A percentile compares a stretch with the other conserved stretches of the same genome.
Evolutionary conservation across 2,888 invertebrate species (phyloP).

Genomic region (Acanthosepion pharaonis): DNA sequence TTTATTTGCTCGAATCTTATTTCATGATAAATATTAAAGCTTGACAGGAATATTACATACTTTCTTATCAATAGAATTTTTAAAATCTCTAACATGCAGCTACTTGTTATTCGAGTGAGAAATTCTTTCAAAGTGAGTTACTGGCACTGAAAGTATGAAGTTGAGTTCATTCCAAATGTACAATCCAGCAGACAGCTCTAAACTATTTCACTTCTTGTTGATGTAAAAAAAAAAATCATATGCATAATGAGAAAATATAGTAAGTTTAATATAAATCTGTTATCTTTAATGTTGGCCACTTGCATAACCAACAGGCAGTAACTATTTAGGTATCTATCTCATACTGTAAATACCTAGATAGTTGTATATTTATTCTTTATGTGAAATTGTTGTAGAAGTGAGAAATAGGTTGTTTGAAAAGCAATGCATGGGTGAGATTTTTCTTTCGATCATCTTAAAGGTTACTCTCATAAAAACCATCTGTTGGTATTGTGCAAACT

Average conservation of each 20-base stretch:
- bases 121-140: slow-evolving; percentile 6
- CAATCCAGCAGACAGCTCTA: background rate
- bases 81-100: no score
- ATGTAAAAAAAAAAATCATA: background rate
- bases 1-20: no score
- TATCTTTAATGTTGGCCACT: slow-evolving; percentile 24
- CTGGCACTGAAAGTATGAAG: background rate
- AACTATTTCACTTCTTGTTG: background rate
- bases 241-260: background rate
- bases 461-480: background rate
- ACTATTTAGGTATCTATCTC: background rate
- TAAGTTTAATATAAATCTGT: background rate
- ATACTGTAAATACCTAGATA: background rate
- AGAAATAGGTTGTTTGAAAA: background rate
- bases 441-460: background rate
- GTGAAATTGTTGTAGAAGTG: background rate
- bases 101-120: background rate
- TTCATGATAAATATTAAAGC: background rate
- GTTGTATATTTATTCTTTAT: background rate
- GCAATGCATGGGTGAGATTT: background rate
- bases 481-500: background rate
- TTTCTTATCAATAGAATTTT: background rate
- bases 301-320: background rate
- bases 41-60: background rate
- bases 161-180: background rate